phyloP scores from a whole-genome alignment of 2,888 invertebrate species.

The Xylophagus ater region DNA sequence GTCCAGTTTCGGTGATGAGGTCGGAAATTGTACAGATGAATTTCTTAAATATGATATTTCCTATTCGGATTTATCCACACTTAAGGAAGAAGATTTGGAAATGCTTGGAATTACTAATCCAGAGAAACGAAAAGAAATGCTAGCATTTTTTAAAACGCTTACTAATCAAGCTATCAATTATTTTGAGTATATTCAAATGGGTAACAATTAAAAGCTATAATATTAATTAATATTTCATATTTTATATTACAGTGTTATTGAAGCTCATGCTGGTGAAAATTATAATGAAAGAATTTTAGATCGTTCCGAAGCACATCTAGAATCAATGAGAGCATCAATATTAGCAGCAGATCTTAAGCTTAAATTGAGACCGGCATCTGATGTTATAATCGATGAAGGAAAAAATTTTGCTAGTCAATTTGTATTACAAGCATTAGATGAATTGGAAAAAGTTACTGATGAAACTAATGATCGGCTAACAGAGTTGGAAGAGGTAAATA shows the following conservation, averaged over 20 bases:
- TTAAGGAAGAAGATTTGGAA: constrained; percentile 27
- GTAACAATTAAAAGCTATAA: too few relatives aligned
- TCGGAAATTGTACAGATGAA: constrained; percentile 21
- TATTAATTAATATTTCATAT: constrained; percentile 2
- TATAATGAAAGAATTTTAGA: constrained; percentile 29
- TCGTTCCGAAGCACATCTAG: constrained; percentile 27
- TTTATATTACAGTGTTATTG: constrained; percentile 20
- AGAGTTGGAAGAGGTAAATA: constrained; percentile 24
- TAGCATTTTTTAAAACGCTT: constrained; percentile 25
- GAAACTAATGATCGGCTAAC: constrained; percentile 27
- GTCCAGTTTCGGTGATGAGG: constrained; percentile 5
- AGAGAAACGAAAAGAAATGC: constrained; percentile 23
- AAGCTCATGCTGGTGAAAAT: constrained; percentile 20
- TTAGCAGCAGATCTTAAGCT: constrained; percentile 33
- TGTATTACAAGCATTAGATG: constrained; percentile 32
- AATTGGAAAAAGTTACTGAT: constrained; percentile 25
- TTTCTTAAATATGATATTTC: constrained; percentile 26
- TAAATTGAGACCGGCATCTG: constrained; percentile 29
- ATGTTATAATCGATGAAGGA: constrained; percentile 34
- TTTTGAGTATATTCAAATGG: too few relatives aligned
- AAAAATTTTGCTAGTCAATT: constrained; percentile 34
- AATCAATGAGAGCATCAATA: constrained; percentile 29
- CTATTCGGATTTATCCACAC: constrained; percentile 29
- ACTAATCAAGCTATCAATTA: constrained; percentile 33
- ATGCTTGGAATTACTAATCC: constrained; percentile 26